Conservation (phyloP, 2,797 vertebrate species). For the Meda fulgida region DNA sequence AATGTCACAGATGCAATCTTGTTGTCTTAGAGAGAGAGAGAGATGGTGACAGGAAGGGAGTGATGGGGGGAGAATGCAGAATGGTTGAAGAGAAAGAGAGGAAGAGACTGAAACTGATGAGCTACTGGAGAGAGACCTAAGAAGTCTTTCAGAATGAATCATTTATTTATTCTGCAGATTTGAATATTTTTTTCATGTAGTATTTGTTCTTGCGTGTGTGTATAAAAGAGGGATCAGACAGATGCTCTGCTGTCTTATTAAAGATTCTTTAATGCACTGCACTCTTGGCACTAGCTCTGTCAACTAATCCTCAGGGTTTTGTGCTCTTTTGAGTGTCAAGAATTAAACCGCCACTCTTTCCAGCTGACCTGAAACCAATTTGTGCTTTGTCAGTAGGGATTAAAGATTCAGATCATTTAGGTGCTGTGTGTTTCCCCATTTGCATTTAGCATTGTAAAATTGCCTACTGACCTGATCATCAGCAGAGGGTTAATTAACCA, state of each 20-base stretch:
- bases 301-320: slow-evolving; percentile 28
- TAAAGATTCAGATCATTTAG: slow-evolving; percentile 7
- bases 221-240: slow-evolving; percentile 3
- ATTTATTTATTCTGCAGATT: slow-evolving; percentile 42
- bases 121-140: slow-evolving; percentile 39
- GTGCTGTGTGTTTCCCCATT: background rate
- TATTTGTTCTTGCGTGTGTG: slow-evolving; percentile 1
- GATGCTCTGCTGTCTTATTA: slow-evolving; percentile 42
- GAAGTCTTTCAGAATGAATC: slow-evolving; percentile 19
- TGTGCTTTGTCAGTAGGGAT: slow-evolving; percentile 14
- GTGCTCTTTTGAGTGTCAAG: background rate
- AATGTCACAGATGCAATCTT: slow-evolving; percentile 34
- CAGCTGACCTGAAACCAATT: slow-evolving; percentile 34
- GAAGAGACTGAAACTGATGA: slow-evolving; percentile 35
- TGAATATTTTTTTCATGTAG: slow-evolving; percentile 11
- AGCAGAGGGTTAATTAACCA: background rate
- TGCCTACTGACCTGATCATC: background rate
- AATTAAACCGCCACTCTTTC: slow-evolving; percentile 6
- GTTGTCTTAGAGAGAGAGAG: slow-evolving; percentile 8
- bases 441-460: background rate
- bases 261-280: slow-evolving; percentile 38
- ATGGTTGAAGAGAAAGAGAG: slow-evolving; percentile 9
- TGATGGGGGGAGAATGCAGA: slow-evolving; percentile 24
- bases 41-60: slow-evolving; percentile 21
- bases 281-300: slow-evolving; percentile 22